Conservation (phyloP, 2,888 invertebrate genomes). For the Andrena camellia region DNA sequence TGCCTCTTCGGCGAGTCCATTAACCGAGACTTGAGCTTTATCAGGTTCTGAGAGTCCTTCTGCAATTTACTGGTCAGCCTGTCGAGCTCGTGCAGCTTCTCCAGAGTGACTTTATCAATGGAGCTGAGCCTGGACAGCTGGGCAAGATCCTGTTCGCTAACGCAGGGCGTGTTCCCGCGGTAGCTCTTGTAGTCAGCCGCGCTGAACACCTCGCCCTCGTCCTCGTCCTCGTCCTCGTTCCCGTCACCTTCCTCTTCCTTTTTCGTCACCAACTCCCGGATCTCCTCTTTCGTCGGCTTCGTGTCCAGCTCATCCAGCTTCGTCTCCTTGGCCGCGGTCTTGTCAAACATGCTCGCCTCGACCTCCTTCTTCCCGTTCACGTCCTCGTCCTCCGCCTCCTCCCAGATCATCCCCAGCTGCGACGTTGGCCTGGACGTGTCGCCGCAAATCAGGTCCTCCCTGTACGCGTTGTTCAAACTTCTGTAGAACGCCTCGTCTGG, state of each 20-base stretch:
- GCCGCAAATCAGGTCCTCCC: slow-evolving; percentile 91
- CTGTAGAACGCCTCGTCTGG: slow-evolving; percentile 95
- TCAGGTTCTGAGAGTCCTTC: slow-evolving; percentile 92
- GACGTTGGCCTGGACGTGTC: slow-evolving; percentile 88
- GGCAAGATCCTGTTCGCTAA: slow-evolving; percentile 92
- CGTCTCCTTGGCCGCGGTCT: slow-evolving; percentile 67
- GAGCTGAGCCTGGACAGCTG: slow-evolving; percentile 91
- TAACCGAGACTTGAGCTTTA: slow-evolving; percentile 90
- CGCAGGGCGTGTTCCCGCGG: slow-evolving; percentile 90
- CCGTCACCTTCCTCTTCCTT: slow-evolving; percentile 85
- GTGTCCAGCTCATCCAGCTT: slow-evolving; percentile 61
- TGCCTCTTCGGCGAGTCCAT: slow-evolving; percentile 88
- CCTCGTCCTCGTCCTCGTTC: slow-evolving; percentile 84
- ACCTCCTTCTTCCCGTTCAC: slow-evolving; percentile 84
- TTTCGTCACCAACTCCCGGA: slow-evolving; percentile 80
- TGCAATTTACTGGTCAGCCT: slow-evolving; percentile 91
- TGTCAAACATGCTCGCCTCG: slow-evolving; percentile 62
- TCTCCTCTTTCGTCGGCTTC: slow-evolving; percentile 69
- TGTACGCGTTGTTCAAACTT: slow-evolving; percentile 94
- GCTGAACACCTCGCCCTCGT: slow-evolving; percentile 89
- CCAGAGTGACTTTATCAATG: slow-evolving; percentile 92
- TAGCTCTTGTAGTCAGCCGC: slow-evolving; percentile 93
- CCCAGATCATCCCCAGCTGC: slow-evolving; percentile 95
- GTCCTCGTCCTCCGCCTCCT: slow-evolving; percentile 92
- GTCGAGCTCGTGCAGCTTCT: slow-evolving; percentile 92